phyloP scores from a whole-genome alignment of 2,113 vertebrate genomes.

The Felis chaus region DNA sequence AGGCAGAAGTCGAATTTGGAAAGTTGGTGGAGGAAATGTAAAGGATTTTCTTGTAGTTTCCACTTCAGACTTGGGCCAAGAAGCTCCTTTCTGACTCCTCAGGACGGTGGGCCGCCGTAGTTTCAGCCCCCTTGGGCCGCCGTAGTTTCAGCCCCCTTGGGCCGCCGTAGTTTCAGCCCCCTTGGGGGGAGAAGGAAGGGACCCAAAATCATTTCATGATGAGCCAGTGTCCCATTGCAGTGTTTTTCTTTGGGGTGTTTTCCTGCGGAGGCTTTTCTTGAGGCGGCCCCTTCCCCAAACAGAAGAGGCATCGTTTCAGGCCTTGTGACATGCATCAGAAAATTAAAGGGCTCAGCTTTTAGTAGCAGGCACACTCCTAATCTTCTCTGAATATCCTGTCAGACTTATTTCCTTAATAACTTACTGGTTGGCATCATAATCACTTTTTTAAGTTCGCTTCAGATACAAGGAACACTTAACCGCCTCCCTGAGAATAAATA shows the following conservation, averaged over 20 bases:
- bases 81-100: constrained; percentile 4
- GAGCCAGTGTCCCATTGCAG: fast-evolving
- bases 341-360: neutral
- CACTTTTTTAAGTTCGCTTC: neutral
- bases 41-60: neutral
- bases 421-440: neutral
- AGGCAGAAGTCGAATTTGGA: neutral
- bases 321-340: neutral
- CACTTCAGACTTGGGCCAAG: neutral
- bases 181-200: neutral
- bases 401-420: neutral
- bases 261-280: neutral
- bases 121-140: neutral
- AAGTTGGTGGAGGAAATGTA: constrained; percentile 40
- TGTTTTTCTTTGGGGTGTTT: neutral
- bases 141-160: neutral
- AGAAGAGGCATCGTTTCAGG: neutral
- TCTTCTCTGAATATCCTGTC: neutral
- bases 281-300: neutral
- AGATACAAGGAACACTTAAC: neutral
- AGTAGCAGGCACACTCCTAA: neutral
- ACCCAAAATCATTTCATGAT: neutral
- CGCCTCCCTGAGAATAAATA: neutral
- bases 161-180: neutral
- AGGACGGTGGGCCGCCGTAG: neutral